These are phyloP conservation scores for Onychomys arenicola DNA, from an alignment of 2,797 vertebrate species.

Conservation along the genomic window DNA sequence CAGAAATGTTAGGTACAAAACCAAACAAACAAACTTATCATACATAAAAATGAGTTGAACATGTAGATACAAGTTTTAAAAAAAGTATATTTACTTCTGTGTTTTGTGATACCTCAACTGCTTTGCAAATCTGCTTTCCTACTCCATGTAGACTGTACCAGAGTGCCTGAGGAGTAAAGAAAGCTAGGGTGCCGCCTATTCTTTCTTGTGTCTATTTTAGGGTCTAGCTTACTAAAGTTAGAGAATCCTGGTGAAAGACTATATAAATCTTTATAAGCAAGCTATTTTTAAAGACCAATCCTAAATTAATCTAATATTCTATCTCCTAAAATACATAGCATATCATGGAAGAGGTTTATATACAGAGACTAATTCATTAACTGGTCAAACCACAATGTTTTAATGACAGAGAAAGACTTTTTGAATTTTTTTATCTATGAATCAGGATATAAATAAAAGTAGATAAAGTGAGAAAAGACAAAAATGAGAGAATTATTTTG, in stretches of 20 bases:
- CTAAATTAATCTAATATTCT: background rate
- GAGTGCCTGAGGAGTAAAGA: background rate
- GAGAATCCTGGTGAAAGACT: background rate
- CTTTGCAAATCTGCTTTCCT: background rate
- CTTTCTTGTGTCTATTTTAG: conserved; percentile 6
- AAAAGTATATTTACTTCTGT: background rate
- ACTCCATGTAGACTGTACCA: background rate
- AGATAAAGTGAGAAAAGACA: background rate
- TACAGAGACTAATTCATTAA: background rate
- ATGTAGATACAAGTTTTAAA: background rate
- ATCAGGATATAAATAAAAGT: background rate
- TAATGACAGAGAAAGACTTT: background rate
- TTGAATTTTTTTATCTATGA: background rate
- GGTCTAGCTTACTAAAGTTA: background rate
- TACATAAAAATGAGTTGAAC: background rate
- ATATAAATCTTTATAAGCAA: background rate
- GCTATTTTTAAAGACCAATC: conserved; percentile 2
- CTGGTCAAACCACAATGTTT: background rate
- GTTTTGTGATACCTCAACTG: background rate
- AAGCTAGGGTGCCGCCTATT: background rate
- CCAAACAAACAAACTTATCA: background rate
- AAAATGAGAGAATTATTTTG: background rate
- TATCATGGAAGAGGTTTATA: background rate
- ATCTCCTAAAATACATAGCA: background rate
- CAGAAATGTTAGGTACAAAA: background rate